Evolutionary conservation across 1,140 invertebrate genomes (phyloP), one percentile per base, ranked within the genome.

Genomic region (Cyclargus thomasi): DNA sequence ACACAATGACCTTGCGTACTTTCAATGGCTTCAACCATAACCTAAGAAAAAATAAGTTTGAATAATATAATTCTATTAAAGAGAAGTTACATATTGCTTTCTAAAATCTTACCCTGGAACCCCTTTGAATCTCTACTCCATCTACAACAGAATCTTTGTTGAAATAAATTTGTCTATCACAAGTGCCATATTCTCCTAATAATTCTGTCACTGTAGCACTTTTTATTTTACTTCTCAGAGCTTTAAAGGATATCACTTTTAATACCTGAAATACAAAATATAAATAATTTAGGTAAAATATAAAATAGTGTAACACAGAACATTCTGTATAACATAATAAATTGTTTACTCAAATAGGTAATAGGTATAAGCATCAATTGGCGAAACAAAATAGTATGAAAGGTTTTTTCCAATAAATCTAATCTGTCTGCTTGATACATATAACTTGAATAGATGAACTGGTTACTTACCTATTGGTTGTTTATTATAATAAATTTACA

Each of bases 21-120:
- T 85, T 95, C 94, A 70, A 95, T 94, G 21, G 92, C 91, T 75
- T 95, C 92, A 14, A 91, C 90, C 63, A 92, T 76, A 16, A 94
- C 92, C 90, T 91, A 71, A 14, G 72, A 80, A 57, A 36, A n/a
- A 39, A 55, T 22, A 71, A 29, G 29, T 29, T 29, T 29, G 8
- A 29, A 29, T 29, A 5, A 29, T 29, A 29, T 29, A 4, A 4
- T 23, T 23, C 2, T 23, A 23, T 23, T 23, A 6, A n/a, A n/a
- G 23, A 23, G 23, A 23, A 23, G 23, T 23, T 23, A n/a, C n/a
- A n/a, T n/a, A 29, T 4, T 29, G 29, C 0, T 29, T 29, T 29
- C 39, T 1, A 14, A 47, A 47, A 14, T 14, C 14, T 68, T 75
- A 90, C 90, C 83, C 91, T 92, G 72, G 93, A 92, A 14, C 92